Evolutionary conservation across 2,113 vertebrate species (phyloP), one percentile per base, ranked within the genome.

Genomic region (Tetrax tetrax): DNA sequence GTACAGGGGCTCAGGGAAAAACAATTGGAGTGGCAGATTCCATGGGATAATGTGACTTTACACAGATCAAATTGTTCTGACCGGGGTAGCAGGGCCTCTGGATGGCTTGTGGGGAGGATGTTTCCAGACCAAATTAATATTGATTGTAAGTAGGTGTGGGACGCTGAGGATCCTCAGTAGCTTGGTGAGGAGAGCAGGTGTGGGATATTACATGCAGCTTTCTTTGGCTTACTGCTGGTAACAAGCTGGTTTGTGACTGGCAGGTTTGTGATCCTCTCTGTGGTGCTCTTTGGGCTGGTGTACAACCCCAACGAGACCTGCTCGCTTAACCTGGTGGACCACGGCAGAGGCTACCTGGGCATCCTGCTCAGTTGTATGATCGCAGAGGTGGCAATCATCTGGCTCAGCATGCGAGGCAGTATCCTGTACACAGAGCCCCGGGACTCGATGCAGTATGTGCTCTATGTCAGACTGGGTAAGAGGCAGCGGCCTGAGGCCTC

Each of bases 371-470:
- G 99, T 96, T 99, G 99, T 96, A 99, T 99, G 97, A 99, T 99
- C 78, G 99, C 99, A 51, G 99, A 99, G 98, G 99, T 99, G 89
- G 99, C 99, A 98, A 99, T 99, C 98, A 99, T 99, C 98, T 99
- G 99, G 99, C 97, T 99, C 97, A 99, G 99, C 98, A 99, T 99
- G 99, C 98, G 99, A 29, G 99, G 99, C 92, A 99, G 99, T 96
- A 99, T 99, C 98, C 98, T 99, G 83, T 99, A 99, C 98, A 99
- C 99, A 5, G 99, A 99, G 97, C 99, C 99, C 37, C 98, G 99
- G 51, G 99, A 99, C 91, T 99, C 99, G 82, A 99, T 99, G 98
- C 99, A 99, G 98, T 99, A 99, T 65, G 99, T 99, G 93, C 98
- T 99, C 96, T 99, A 99, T 90, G 99, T 99, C 97, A 98, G 99